Conservation (phyloP, 2,797 vertebrate genomes). For the Mus minutoides region DNA sequence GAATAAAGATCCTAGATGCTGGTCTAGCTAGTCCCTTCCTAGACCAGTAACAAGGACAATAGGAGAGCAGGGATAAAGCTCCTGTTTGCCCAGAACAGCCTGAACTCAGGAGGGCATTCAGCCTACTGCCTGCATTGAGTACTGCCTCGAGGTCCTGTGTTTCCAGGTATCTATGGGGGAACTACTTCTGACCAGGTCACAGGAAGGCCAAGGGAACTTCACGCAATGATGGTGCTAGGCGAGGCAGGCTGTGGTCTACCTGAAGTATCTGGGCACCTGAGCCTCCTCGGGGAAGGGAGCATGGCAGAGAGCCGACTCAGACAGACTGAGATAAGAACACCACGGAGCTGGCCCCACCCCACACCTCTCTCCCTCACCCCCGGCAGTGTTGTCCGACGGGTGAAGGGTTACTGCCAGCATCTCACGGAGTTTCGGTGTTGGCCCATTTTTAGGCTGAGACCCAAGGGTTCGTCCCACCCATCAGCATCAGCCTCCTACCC, state of each 20-base stretch:
- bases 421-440: conserved; percentile 76
- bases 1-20: background rate
- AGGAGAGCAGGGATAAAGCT: background rate
- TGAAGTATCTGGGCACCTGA: background rate
- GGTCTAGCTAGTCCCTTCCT: background rate
- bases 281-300: conserved; percentile 67
- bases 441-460: conserved; percentile 74
- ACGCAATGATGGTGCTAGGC: rapidly evolving
- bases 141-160: background rate
- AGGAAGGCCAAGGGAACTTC: background rate
- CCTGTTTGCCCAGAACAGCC: background rate
- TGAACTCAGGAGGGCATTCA: background rate
- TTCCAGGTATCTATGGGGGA: background rate
- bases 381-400: conserved; percentile 45
- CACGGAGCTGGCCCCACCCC: conserved; percentile 55
- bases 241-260: background rate
- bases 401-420: conserved; percentile 47
- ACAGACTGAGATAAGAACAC: conserved; percentile 60
- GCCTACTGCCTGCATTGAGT: background rate
- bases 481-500: conserved; percentile 80
- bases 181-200: background rate
- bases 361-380: conserved; percentile 56
- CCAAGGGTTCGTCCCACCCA: conserved; percentile 86
- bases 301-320: conserved; percentile 56
- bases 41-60: background rate